phyloP scores from a whole-genome alignment of 2,797 vertebrate species.

The Hylomyscus alleni region DNA sequence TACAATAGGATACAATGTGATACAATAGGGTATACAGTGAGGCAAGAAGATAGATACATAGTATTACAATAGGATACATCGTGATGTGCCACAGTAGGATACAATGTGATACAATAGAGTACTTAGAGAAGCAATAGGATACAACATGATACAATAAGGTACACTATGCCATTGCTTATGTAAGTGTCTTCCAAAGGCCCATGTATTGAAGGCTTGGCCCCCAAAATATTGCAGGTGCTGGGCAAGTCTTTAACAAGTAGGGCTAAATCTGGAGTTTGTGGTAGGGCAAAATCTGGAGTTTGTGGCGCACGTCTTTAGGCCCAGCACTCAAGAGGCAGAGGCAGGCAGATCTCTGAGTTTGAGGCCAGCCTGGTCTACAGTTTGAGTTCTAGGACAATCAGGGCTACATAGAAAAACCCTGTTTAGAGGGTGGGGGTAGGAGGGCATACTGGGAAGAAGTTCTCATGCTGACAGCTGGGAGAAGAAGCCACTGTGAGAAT shows the following conservation, averaged over 20 bases:
- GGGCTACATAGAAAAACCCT: not conserved
- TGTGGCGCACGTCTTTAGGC: accelerated
- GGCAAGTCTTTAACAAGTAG: not conserved
- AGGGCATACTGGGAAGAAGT: not conserved
- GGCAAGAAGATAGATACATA: too few relatives aligned
- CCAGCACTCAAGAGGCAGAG: not conserved
- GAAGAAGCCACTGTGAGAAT: not conserved
- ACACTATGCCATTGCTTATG: not conserved
- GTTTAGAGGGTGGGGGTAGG: not conserved
- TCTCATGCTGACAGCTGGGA: too few relatives aligned
- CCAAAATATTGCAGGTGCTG: not conserved
- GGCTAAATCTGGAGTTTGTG: not conserved
- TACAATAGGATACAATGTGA: not conserved
- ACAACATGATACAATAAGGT: not conserved
- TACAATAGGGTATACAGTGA: too few relatives aligned
- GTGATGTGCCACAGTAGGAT: too few relatives aligned
- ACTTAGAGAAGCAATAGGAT: not conserved
- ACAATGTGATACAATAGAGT: too few relatives aligned
- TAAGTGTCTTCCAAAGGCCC: not conserved
- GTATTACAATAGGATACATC: not conserved
- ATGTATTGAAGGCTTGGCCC: not conserved
- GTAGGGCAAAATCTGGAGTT: not conserved
- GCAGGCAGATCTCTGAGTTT: not conserved
- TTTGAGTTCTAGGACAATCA: not conserved
- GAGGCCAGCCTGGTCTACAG: not conserved